phyloP scores from a whole-genome alignment of 2,797 vertebrate genomes.

The Enteromius fasciolatus region DNA sequence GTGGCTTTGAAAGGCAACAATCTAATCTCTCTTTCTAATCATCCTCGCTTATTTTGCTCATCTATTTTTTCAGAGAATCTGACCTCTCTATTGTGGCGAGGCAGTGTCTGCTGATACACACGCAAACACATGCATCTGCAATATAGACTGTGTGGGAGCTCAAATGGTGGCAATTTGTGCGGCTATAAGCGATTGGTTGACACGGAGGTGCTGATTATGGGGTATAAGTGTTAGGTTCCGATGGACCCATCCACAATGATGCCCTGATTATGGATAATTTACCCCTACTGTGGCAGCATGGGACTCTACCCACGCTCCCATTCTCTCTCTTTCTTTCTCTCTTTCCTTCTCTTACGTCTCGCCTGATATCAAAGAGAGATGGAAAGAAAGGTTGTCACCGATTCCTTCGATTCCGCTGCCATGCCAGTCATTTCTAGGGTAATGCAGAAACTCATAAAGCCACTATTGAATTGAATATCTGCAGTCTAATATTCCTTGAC shows the following conservation, averaged over 20 bases:
- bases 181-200: conserved; percentile 62
- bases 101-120: conserved; percentile 42
- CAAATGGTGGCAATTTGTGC: conserved; percentile 63
- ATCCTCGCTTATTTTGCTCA: conserved; percentile 21
- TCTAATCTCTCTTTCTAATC: conserved; percentile 42
- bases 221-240: conserved; percentile 63
- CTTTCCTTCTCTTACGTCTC: conserved; percentile 23
- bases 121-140: conserved; percentile 49
- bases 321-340: conserved; percentile 42
- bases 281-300: conserved; percentile 61
- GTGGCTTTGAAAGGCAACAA: conserved; percentile 29
- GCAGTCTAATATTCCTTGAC: conserved; percentile 44
- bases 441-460: conserved; percentile 53
- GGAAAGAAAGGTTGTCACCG: conserved; percentile 44
- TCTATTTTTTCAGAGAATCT: conserved; percentile 16
- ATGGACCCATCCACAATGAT: conserved; percentile 64
- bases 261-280: conserved; percentile 66
- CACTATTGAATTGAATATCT: conserved; percentile 49
- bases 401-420: conserved; percentile 42
- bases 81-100: conserved; percentile 42
- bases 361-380: conserved; percentile 44
- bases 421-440: conserved; percentile 46
- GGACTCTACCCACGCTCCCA: conserved; percentile 59
- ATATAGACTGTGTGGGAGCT: conserved; percentile 60
- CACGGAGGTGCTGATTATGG: conserved; percentile 61